These are phyloP conservation scores for Camponotus fellah DNA, from an alignment of 2,888 invertebrate species.

Conservation along the genomic window DNA sequence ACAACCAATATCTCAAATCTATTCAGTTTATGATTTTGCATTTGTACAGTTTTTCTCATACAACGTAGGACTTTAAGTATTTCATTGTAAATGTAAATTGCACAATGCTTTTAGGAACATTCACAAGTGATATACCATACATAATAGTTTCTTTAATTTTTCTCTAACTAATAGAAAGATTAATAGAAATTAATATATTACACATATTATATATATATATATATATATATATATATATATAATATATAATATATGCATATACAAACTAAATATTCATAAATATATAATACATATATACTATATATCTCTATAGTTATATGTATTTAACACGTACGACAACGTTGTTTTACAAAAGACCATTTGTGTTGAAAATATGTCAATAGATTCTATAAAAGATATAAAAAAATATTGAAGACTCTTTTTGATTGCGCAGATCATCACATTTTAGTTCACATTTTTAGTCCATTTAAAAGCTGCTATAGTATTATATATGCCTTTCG, in stretches of 20 bases:
- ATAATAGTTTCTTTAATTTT: background rate
- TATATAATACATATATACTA: conserved; percentile 55
- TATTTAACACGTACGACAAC: background rate
- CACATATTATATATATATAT: background rate
- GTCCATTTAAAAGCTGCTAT: conserved; percentile 82
- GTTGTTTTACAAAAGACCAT: background rate
- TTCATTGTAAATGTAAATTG: conserved; percentile 11
- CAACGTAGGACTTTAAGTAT: conserved; percentile 25
- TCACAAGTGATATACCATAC: conserved; percentile 42
- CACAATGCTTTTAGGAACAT: conserved; percentile 20
- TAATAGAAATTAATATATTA: conserved; percentile 57
- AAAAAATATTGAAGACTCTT: conserved; percentile 53
- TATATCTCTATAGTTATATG: background rate
- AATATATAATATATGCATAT: conserved; percentile 51
- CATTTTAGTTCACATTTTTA: conserved; percentile 77
- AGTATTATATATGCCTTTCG: conserved; percentile 79
- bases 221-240: conserved; percentile 56
- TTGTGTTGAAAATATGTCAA: background rate
- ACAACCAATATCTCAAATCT: conserved; percentile 51
- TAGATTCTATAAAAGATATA: conserved; percentile 45
- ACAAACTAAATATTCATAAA: background rate
- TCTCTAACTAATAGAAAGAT: conserved; percentile 39
- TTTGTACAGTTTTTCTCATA: conserved; percentile 55
- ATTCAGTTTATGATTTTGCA: conserved; percentile 30
- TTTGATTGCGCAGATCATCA: conserved; percentile 9